Conservation (phyloP, 2,113 vertebrate species). For the Grallaria varia region DNA sequence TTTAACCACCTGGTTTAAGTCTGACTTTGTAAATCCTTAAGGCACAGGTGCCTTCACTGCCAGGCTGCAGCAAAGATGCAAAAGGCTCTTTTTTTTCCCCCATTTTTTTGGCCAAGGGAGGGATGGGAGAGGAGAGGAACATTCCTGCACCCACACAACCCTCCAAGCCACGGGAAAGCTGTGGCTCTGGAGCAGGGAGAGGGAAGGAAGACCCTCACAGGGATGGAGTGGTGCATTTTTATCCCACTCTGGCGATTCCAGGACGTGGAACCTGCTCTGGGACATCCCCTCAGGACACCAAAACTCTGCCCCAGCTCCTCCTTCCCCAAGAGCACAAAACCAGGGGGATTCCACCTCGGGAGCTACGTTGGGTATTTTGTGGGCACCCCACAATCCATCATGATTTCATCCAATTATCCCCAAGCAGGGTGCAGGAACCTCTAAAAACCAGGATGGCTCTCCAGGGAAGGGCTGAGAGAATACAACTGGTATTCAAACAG, state of each 20-base stretch:
- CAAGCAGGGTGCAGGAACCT: not conserved
- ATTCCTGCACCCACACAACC: not conserved
- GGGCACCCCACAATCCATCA: not conserved
- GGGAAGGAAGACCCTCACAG: not conserved
- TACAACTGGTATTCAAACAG: not conserved
- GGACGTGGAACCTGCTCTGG: not conserved
- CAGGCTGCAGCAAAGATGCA: not conserved
- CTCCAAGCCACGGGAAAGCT: not conserved
- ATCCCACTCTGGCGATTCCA: fast-evolving
- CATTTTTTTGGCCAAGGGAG: not conserved
- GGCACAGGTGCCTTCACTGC: conserved; percentile 5
- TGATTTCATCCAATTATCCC: not conserved
- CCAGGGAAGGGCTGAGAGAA: not conserved
- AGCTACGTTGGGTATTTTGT: not conserved
- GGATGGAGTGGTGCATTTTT: fast-evolving
- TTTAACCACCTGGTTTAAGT: not conserved
- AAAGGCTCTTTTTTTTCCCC: not conserved
- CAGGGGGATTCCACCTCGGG: not conserved
- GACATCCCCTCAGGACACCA: not conserved
- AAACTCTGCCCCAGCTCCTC: not conserved
- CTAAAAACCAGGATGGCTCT: not conserved
- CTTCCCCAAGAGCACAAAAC: not conserved
- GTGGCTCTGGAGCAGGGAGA: not conserved
- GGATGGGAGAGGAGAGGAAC: not conserved
- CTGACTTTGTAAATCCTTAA: not conserved